Percentiles rank a stretch among this genome's conserved stretches.
Conservation (phyloP, 2,888 invertebrate genomes). For the Eubasilissa splendida region DNA sequence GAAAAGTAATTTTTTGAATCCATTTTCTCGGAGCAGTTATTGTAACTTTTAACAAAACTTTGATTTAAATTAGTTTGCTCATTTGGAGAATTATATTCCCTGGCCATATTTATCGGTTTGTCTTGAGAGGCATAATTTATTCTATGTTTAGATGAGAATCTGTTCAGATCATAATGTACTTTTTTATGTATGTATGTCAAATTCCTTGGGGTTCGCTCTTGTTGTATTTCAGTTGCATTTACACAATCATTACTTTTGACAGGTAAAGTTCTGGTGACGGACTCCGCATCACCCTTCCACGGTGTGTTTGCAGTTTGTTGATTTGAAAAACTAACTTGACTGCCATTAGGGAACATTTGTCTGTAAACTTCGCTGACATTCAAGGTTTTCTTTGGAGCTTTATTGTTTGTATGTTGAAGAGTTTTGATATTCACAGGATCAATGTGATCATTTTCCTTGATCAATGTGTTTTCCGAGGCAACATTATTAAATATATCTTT, state of each 20-base stretch:
- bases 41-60: neutral
- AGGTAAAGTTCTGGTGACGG: neutral
- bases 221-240: constrained; percentile 55
- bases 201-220: constrained; percentile 49
- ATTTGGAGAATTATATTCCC: constrained; percentile 2
- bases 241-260: neutral
- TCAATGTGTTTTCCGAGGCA: neutral
- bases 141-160: constrained; percentile 17
- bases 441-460: neutral
- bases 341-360: constrained; percentile 41
- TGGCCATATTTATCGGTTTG: neutral
- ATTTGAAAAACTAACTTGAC: constrained; percentile 11
- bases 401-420: neutral
- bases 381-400: constrained; percentile 43
- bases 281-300: neutral
- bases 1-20: constrained; percentile 59
- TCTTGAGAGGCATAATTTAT: constrained; percentile 10
- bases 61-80: constrained; percentile 6
- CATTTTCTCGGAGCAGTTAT: neutral
- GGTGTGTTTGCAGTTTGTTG: neutral
- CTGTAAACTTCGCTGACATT: constrained; percentile 50
- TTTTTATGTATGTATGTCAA: constrained; percentile 68
- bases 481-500: neutral
- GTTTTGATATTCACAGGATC: neutral
- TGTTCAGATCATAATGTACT: constrained; percentile 65